phyloP scores from a whole-genome alignment of 2,113 vertebrate genomes.

The Notiomystis cincta region DNA sequence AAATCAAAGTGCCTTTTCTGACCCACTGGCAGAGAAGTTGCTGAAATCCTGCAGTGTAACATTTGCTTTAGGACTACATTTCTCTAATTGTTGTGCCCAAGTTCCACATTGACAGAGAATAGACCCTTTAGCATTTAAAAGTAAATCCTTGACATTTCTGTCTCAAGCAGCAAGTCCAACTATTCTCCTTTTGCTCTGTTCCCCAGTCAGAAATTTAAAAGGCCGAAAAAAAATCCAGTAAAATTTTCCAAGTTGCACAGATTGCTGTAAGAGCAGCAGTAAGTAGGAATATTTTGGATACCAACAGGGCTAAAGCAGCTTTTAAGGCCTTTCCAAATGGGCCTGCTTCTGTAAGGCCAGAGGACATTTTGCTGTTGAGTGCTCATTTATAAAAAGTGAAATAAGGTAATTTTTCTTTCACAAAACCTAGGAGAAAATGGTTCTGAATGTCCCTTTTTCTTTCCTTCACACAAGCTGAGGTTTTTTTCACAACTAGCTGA shows the following conservation, averaged over 20 bases:
- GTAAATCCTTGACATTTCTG: slow-evolving; percentile 3
- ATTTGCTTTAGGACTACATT: not conserved
- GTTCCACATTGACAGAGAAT: not conserved
- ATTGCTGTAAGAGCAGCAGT: not conserved
- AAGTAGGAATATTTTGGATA: not conserved
- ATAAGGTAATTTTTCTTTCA: not conserved
- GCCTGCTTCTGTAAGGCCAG: not conserved
- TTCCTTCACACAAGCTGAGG: not conserved
- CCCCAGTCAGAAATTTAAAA: not conserved
- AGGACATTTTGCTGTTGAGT: not conserved
- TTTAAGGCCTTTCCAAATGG: not conserved
- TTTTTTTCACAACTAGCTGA: slow-evolving; percentile 27
- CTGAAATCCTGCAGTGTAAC: not conserved
- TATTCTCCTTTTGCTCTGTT: not conserved
- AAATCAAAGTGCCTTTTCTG: not conserved
- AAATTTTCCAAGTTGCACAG: not conserved
- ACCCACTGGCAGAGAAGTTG: not conserved
- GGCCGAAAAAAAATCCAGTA: not conserved
- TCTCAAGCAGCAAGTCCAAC: not conserved
- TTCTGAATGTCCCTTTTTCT: slow-evolving; percentile 8
- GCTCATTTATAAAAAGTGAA: not conserved
- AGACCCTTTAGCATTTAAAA: slow-evolving; percentile 1
- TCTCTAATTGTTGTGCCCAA: not conserved
- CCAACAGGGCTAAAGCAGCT: not conserved
- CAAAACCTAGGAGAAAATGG: not conserved